Conservation (phyloP, 2,113 vertebrate genomes). For the Boleophthalmus pectinirostris region DNA sequence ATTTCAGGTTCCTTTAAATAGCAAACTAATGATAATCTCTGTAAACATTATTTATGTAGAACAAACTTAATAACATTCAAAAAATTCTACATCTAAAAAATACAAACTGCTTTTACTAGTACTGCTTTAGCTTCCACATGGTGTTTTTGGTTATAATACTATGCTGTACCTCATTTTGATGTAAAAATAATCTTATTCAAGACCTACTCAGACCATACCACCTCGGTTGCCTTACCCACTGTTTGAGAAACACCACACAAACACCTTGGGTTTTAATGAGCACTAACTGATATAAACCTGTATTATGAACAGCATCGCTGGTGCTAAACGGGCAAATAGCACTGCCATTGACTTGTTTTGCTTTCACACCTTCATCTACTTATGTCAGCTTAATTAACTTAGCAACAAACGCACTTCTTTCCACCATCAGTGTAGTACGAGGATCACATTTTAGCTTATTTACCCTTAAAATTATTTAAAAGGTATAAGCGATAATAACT, state of each 20-base stretch:
- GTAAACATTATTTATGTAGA: too few relatives aligned
- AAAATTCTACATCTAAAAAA: too few relatives aligned
- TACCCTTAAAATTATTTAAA: conserved; percentile 5
- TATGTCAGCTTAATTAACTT: conserved; percentile 14
- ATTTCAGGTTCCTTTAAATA: not conserved
- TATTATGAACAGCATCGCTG: not conserved
- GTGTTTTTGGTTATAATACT: not conserved
- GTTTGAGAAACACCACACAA: not conserved
- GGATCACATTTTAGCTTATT: conserved; percentile 5
- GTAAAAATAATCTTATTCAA: not conserved
- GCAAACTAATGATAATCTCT: not conserved
- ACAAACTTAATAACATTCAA: too few relatives aligned
- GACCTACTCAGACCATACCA: not conserved
- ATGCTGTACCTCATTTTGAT: not conserved
- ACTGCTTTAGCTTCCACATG: not conserved
- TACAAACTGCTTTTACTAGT: too few relatives aligned
- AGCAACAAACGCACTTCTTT: not conserved
- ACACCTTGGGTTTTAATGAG: not conserved
- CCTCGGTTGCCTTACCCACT: not conserved
- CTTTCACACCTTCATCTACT: conserved; percentile 7
- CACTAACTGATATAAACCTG: not conserved
- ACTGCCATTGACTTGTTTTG: not conserved
- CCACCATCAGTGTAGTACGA: not conserved
- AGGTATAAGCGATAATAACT: conserved; percentile 7
- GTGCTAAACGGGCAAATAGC: conserved; percentile 27